Conservation (phyloP, 2,113 vertebrate genomes). For the Strix uralensis region DNA sequence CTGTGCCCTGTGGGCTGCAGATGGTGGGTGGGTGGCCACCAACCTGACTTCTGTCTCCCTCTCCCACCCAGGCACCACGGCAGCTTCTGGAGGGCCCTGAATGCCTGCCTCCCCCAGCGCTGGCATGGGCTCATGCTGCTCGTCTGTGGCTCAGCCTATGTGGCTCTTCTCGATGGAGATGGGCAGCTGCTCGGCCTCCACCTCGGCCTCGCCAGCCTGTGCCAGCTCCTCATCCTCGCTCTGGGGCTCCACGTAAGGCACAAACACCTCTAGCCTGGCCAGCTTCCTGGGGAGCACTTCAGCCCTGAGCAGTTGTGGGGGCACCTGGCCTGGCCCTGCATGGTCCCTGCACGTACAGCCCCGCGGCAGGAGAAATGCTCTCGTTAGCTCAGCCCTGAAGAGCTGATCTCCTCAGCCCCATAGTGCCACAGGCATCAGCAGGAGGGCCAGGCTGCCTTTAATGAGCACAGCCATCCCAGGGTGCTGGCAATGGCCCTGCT, state of each 20-base stretch:
- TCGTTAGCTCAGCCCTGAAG: neutral
- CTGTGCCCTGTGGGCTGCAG: neutral
- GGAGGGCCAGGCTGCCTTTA: neutral
- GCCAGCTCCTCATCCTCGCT: constrained; percentile 46
- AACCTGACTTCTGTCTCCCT: neutral
- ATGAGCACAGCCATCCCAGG: neutral
- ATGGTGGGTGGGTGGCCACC: rapidly evolving
- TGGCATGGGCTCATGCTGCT: neutral
- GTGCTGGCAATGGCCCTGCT: neutral
- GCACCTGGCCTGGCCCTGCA: rapidly evolving
- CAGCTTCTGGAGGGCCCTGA: constrained; percentile 50
- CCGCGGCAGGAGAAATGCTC: rapidly evolving
- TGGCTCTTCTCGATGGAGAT: neutral
- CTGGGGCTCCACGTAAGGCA: constrained; percentile 58
- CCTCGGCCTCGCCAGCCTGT: constrained; percentile 39
- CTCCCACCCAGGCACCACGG: constrained; percentile 34
- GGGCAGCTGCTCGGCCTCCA: neutral
- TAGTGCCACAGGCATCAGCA: rapidly evolving
- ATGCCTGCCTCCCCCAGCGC: constrained; percentile 14
- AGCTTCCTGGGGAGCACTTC: rapidly evolving
- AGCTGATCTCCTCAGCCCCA: neutral
- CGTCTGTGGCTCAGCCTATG: neutral
- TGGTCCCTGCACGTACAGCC: neutral
- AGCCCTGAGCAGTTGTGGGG: rapidly evolving
- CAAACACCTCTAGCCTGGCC: neutral